These are phyloP conservation scores for Turdus rufiventris DNA, from an alignment of 2,113 vertebrate genomes.

Conservation along the genomic window DNA sequence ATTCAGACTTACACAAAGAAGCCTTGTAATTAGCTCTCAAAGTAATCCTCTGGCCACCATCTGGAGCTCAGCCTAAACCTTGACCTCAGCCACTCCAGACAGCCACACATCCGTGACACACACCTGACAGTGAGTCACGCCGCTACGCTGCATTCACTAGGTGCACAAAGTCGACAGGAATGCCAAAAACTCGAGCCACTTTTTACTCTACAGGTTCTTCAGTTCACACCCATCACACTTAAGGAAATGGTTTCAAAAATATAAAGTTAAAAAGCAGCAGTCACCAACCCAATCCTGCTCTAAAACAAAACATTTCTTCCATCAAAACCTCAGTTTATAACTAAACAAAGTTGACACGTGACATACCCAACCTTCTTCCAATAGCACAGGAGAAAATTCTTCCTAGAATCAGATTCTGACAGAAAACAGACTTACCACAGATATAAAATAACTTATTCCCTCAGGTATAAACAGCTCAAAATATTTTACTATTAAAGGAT, in stretches of 20 bases:
- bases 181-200: background rate
- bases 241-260: background rate
- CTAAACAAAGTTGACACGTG: background rate
- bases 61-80: conserved; percentile 33
- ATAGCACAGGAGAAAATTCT: background rate
- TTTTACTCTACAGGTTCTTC: background rate
- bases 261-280: background rate
- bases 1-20: conserved; percentile 1
- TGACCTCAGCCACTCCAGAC: background rate
- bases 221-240: background rate
- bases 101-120: background rate
- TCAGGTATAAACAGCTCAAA: background rate
- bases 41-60: conserved; percentile 49
- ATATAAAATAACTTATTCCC: background rate
- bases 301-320: background rate
- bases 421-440: background rate
- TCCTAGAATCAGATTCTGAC: background rate
- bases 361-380: background rate
- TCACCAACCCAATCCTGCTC: background rate
- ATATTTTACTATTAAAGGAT: background rate
- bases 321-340: background rate
- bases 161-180: background rate
- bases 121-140: background rate
- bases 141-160: background rate
- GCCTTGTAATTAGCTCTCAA: background rate